Evolutionary conservation across 2,888 invertebrate genomes (phyloP), one percentile per base, ranked within the genome.

Genomic region (Maniola hyperantus): DNA sequence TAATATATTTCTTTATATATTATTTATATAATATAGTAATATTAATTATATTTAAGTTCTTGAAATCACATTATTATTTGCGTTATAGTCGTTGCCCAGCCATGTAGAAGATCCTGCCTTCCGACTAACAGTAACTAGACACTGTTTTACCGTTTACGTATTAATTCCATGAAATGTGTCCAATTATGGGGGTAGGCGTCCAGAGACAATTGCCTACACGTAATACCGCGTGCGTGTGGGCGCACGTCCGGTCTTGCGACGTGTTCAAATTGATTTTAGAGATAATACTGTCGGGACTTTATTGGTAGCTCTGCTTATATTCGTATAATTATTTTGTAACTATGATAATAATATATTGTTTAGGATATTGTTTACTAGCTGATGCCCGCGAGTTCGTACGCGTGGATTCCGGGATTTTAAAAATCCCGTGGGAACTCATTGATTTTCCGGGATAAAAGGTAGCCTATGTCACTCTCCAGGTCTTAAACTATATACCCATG

Each of bases 81-180:
- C 34, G 59, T 33, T 10, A n/a, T n/a, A n/a, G 48, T 34, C 59
- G 48, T 34, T 33, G 46, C 59, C 8, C 33, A 8, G n/a, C 46
- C 42, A 42, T 20, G 57, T 18, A 34, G 18, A 11, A 58, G n/a
- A 46, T 34, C 20, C 33, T 48, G 13, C 34, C 58, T 34, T 11
- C 60, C 15, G 34, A n/a, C 34, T 48, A 46, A 59, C n/a, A 8
- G 15, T 48, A 46, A 59, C n/a, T 26, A 20, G 15, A 46, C 44
- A 34, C 48, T 13, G 44, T 13, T 6, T 33, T 53, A 18, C 54
- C 36, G 36, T 55, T 36, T 60, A 60, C 6, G 11, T 18, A 48
- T 60, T 60, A 15, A 42, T 20, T 58, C 39, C 57, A 42, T 42
- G 7, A 55, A 39, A 55, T 54, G 59, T 53, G 26, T 53, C 60